Conservation (phyloP, 2,797 vertebrate species). For the Chaenodraco wilsoni region DNA sequence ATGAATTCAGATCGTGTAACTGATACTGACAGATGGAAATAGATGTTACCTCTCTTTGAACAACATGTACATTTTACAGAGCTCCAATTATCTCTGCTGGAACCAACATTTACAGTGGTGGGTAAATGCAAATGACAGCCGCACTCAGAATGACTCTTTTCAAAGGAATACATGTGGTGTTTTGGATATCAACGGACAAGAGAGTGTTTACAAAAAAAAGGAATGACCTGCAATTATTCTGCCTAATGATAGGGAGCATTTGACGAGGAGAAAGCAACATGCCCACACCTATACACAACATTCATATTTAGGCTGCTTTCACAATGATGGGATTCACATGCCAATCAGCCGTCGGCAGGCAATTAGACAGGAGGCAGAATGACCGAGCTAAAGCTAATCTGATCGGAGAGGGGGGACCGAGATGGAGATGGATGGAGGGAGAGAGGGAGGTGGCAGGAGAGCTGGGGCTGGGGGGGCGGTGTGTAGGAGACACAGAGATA, state of each 20-base stretch:
- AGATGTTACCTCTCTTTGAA: constrained; percentile 53
- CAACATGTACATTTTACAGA: constrained; percentile 37
- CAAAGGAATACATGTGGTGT: constrained; percentile 37
- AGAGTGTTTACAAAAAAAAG: constrained; percentile 52
- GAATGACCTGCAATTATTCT: constrained; percentile 50
- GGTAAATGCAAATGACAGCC: constrained; percentile 49
- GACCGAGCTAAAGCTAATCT: constrained; percentile 70
- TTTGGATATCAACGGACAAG: constrained; percentile 53
- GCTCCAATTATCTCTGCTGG: constrained; percentile 45
- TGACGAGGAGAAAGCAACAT: constrained; percentile 49
- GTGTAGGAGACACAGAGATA: constrained; percentile 40
- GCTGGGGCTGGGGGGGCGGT: neutral
- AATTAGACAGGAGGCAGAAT: constrained; percentile 64
- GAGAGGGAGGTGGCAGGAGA: neutral
- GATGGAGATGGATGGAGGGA: constrained; percentile 57
- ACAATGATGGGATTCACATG: constrained; percentile 67
- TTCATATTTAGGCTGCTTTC: constrained; percentile 70
- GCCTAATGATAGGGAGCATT: constrained; percentile 62
- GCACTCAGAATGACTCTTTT: constrained; percentile 44
- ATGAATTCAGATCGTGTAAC: constrained; percentile 57
- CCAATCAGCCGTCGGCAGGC: constrained; percentile 66
- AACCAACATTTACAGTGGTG: constrained; percentile 38
- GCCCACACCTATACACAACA: constrained; percentile 44
- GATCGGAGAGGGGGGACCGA: constrained; percentile 53
- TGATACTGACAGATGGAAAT: constrained; percentile 63